Evolutionary conservation across 2,113 vertebrate genomes (phyloP), one percentile per base, ranked within the genome.

Genomic region (Cygnus buccinator): DNA sequence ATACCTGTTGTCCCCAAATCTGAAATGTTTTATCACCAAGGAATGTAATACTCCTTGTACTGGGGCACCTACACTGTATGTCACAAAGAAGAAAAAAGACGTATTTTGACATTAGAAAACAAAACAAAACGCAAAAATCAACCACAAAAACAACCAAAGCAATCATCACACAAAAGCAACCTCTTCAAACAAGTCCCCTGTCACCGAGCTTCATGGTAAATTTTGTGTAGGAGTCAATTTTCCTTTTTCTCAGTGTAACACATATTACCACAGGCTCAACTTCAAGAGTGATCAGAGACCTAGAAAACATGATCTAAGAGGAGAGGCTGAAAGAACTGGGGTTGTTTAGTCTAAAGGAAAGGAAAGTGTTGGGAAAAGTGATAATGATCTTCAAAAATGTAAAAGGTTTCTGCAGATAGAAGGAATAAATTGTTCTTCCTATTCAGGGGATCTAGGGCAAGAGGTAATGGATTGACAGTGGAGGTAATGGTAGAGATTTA

Each of bases 241-340:
- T 85, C 17, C 48, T 89, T 95, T 92, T 59, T 62, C 72, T 77
- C 31, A 13, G 37, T 63, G 57, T 81, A 55, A 76, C 59, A 29
- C 28, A 1, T 57, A 54, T 84, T 88, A 43, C 80, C 71, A 46
- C 55, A 71, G 48, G 74, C 84, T 92, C 41, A 73, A 35, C 83
- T 94, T 88, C 67, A 77, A 74, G 59, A 86, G 29, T 41, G 76
- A 96, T 96, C 79, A 89, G 92, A 96, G 92, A 62, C 68, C 72
- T 86, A 71, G 75, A 80, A 95, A 94, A 74, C 20, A 59, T 62
- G 90, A 95, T 96, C 94, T 94, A 19, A 96, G 75, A 43, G 58
- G 41, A 74, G n/a, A 74, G 46, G 63, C 31, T 95, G 90, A 92
- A 95, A 93, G 94, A 95, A 95, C 59, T 89, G 65, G 93, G 83